A percentile compares a stretch with the other conserved stretches of the same genome.
These are phyloP conservation scores for Dryobates pubescens DNA, from an alignment of 2,797 vertebrate genomes.

Conservation along the genomic window DNA sequence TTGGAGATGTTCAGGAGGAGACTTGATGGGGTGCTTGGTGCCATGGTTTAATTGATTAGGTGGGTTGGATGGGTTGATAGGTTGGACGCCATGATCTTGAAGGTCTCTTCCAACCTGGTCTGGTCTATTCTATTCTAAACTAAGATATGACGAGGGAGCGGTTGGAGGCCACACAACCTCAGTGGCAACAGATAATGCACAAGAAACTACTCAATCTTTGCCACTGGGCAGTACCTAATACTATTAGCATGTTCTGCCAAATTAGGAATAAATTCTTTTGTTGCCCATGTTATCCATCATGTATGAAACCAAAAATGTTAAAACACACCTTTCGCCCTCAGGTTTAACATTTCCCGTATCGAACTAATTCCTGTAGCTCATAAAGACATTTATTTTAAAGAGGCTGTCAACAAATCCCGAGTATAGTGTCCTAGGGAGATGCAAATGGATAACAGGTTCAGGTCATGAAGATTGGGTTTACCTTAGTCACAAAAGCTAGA, in stretches of 20 bases:
- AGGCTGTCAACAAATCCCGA: conserved; percentile 39
- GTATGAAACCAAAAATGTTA: not conserved
- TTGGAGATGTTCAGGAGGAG: too few species aligned
- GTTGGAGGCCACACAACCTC: not conserved
- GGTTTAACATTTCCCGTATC: not conserved
- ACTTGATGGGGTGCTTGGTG: too few species aligned
- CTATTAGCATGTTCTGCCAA: not conserved
- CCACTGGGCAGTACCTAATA: not conserved
- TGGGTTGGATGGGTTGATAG: too few species aligned
- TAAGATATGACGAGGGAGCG: not conserved
- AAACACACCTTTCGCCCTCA: not conserved
- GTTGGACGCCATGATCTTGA: too few species aligned
- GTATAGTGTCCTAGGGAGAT: conserved; percentile 16
- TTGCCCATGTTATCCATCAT: not conserved
- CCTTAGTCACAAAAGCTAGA: not conserved
- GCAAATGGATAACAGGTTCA: not conserved
- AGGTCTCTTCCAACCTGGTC: too few species aligned
- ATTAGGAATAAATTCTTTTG: not conserved
- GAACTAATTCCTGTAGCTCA: not conserved
- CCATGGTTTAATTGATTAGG: too few species aligned
- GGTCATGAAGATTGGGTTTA: not conserved
- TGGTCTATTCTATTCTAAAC: too few species aligned
- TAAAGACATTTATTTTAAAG: conserved; percentile 39
- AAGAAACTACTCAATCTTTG: not conserved
- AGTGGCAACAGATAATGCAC: not conserved